Conservation (phyloP, 1,140 invertebrate genomes). For the Antheraea pernyi region DNA sequence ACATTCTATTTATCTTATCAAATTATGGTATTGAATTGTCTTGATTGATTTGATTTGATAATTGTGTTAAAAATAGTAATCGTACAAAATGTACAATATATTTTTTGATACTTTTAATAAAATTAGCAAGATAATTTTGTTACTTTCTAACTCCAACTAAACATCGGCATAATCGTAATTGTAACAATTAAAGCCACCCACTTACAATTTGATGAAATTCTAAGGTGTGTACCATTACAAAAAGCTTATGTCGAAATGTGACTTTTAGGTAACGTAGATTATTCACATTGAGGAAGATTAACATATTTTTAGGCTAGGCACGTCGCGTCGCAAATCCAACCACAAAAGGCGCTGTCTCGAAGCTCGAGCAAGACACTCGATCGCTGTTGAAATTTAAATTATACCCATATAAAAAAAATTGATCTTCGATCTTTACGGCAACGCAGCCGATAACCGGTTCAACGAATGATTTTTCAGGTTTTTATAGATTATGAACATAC, state of each 20-base stretch:
- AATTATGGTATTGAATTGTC: too few relatives aligned
- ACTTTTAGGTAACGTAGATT: conserved; percentile 24
- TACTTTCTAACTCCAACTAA: too few relatives aligned
- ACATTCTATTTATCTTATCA: too few relatives aligned
- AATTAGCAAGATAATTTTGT: too few relatives aligned
- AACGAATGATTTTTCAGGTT: conserved; percentile 11
- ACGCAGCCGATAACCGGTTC: conserved; percentile 11
- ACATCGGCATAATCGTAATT: neutral
- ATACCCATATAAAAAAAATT: conserved; percentile 12
- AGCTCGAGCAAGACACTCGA: neutral
- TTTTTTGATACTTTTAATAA: too few relatives aligned
- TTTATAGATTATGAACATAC: conserved; percentile 14
- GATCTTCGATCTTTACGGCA: conserved; percentile 7
- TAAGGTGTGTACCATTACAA: conserved; percentile 25
- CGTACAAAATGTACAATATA: too few relatives aligned
- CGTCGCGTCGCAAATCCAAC: conserved; percentile 24
- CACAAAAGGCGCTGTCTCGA: conserved; percentile 11
- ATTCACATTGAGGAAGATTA: conserved; percentile 31
- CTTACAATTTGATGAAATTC: conserved; percentile 12
- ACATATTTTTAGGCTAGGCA: conserved; percentile 42
- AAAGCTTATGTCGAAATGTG: conserved; percentile 30
- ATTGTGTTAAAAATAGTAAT: too few relatives aligned
- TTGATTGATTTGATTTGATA: too few relatives aligned
- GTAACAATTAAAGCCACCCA: conserved; percentile 21
- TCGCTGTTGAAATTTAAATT: conserved; percentile 7